Evolutionary conservation across 2,113 vertebrate genomes (phyloP).

Genomic region (Brachyhypopomus occidentalis): DNA sequence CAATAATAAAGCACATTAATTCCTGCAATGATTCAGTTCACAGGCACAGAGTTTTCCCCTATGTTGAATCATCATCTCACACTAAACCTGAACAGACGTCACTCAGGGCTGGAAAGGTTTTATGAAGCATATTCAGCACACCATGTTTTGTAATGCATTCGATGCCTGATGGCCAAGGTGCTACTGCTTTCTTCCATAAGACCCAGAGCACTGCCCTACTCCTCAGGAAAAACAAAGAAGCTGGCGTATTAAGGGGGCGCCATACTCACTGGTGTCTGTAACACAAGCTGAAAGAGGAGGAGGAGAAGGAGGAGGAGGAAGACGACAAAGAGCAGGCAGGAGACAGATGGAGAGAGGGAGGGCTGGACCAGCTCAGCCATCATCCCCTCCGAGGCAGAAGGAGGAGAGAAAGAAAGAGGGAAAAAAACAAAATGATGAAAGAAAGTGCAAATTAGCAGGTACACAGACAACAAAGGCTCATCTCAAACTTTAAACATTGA

Average conservation of each 20-base stretch:
- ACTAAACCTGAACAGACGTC: constrained; percentile 21
- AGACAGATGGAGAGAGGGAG: constrained; percentile 34
- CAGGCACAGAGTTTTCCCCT: neutral
- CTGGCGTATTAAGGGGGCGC: too few species aligned
- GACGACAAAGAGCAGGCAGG: constrained; percentile 38
- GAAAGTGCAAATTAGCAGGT: constrained; percentile 40
- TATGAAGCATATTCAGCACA: constrained; percentile 20
- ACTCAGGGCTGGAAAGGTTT: constrained; percentile 5
- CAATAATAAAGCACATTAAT: constrained; percentile 18
- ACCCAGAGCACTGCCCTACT: too few species aligned
- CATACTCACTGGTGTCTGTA: neutral
- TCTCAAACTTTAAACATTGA: constrained; percentile 21
- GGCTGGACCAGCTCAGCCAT: neutral
- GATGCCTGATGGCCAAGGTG: constrained; percentile 9
- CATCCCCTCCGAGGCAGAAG: constrained; percentile 33
- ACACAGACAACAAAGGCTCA: constrained; percentile 34
- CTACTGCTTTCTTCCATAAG: neutral
- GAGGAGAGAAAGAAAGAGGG: constrained; percentile 34
- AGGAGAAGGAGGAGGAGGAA: constrained; percentile 26
- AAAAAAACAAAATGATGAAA: constrained; percentile 19
- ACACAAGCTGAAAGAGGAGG: constrained; percentile 23
- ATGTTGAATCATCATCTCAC: constrained; percentile 24
- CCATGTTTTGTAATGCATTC: constrained; percentile 6
- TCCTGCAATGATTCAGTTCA: neutral
- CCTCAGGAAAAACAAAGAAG: too few species aligned